Evolutionary conservation across 2,797 vertebrate genomes (phyloP).

Genomic region (Rallus crepitans): DNA sequence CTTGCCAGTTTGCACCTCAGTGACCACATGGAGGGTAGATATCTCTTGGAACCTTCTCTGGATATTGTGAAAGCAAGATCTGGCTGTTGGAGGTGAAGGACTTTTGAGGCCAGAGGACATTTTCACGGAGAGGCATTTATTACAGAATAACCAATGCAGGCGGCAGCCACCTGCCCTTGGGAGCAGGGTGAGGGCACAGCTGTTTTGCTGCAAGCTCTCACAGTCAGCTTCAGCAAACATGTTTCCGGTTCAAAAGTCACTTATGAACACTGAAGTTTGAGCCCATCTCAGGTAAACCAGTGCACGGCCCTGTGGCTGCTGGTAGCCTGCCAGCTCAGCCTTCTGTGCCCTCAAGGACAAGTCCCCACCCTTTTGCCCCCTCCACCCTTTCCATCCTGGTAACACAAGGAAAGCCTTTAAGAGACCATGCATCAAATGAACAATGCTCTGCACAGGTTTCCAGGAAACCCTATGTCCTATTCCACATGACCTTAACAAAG

Average conservation of each 20-base stretch:
- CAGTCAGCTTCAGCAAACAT: neutral
- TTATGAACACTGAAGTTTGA: neutral
- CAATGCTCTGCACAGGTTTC: neutral
- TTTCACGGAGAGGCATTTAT: neutral
- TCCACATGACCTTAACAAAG: conserved; percentile 12
- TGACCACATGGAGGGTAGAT: rapidly evolving
- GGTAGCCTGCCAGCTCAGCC: neutral
- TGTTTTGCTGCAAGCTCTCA: neutral
- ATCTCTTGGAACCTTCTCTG: neutral
- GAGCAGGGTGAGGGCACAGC: neutral
- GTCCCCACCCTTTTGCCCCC: neutral
- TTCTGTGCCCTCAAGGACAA: neutral
- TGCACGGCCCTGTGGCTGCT: neutral
- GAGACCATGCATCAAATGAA: neutral
- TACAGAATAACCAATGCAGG: rapidly evolving
- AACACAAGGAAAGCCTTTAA: neutral
- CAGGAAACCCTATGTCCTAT: conserved; percentile 24
- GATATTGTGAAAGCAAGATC: neutral
- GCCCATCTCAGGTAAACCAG: neutral
- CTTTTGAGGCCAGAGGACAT: neutral
- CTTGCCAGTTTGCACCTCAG: neutral
- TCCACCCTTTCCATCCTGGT: conserved; percentile 38
- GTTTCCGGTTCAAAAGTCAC: conserved; percentile 34
- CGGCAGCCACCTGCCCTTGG: neutral
- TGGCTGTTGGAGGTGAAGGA: neutral